phyloP scores from a whole-genome alignment of 2,797 vertebrate species.

The Argyrosomus regius region DNA sequence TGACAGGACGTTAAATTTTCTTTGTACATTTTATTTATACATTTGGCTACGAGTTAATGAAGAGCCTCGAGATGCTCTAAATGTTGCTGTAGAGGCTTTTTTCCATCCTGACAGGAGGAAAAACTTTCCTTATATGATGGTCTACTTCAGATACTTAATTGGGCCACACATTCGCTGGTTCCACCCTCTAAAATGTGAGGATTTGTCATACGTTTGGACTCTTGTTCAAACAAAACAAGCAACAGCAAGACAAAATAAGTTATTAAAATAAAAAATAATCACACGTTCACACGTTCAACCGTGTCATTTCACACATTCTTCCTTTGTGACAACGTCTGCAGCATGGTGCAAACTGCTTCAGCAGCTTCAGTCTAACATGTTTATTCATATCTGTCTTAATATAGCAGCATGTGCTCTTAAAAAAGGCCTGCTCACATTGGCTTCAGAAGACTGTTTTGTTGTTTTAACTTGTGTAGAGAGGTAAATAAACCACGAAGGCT shows the following conservation, averaged over 20 bases:
- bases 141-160: not conserved
- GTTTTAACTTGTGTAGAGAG: not conserved
- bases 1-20: not conserved
- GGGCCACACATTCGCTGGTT: not conserved
- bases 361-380: not conserved
- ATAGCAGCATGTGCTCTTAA: not conserved
- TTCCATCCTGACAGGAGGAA: not conserved
- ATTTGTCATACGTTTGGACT: not conserved
- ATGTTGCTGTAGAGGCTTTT: not conserved
- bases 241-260: too few relatives aligned
- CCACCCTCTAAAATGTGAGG: not conserved
- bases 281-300: too few relatives aligned
- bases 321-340: too few relatives aligned
- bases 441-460: not conserved
- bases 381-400: not conserved
- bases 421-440: not conserved
- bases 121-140: not conserved
- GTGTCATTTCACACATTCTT: not conserved
- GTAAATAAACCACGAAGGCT: slow-evolving; percentile 16
- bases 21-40: not conserved
- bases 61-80: not conserved
- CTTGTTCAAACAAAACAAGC: too few relatives aligned
- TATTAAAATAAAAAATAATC: too few relatives aligned
- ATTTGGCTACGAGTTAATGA: not conserved
- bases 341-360: too few relatives aligned